These are phyloP conservation scores for Bothrops jararaca DNA, from an alignment of 2,113 vertebrate species.

Conservation along the genomic window DNA sequence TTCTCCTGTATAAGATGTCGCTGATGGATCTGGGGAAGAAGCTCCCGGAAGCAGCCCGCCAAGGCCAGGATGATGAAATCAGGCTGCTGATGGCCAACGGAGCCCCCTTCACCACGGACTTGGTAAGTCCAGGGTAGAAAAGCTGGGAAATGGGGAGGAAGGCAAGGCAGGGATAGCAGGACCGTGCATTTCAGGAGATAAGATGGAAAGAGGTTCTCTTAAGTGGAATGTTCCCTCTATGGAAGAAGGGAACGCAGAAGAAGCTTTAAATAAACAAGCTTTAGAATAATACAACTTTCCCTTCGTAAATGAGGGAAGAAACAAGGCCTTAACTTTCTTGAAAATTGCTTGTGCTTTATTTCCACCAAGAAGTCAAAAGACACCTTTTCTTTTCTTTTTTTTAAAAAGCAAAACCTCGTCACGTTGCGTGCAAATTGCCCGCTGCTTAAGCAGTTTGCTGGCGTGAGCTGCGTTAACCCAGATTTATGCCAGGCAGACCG, in stretches of 20 bases:
- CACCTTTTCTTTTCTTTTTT: background rate
- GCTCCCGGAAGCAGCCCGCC: constrained; percentile 86
- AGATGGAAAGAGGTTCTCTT: background rate
- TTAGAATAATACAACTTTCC: background rate
- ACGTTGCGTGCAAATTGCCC: background rate
- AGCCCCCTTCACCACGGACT: constrained; percentile 92
- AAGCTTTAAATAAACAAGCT: background rate
- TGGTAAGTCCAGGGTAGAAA: constrained; percentile 68
- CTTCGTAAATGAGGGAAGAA: background rate
- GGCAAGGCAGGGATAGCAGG: background rate
- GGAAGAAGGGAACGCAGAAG: background rate
- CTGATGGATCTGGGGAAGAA: constrained; percentile 91
- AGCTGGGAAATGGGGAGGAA: fast-evolving
- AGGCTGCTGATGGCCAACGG: constrained; percentile 87
- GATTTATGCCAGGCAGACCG: too few species aligned
- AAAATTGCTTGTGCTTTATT: background rate
- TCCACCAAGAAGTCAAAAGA: background rate
- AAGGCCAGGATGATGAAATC: constrained; percentile 90
- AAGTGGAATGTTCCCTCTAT: background rate
- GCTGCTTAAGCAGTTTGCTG: background rate
- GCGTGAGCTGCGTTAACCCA: too few species aligned
- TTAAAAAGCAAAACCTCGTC: background rate
- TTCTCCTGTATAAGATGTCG: constrained; percentile 80
- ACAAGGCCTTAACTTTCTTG: background rate
- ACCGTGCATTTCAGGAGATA: too few species aligned